Percentiles rank a stretch among this genome's conserved stretches.
These are phyloP conservation scores for Styela plicata DNA, from an alignment of 23 tunicate genomes.

Conservation along the genomic window DNA sequence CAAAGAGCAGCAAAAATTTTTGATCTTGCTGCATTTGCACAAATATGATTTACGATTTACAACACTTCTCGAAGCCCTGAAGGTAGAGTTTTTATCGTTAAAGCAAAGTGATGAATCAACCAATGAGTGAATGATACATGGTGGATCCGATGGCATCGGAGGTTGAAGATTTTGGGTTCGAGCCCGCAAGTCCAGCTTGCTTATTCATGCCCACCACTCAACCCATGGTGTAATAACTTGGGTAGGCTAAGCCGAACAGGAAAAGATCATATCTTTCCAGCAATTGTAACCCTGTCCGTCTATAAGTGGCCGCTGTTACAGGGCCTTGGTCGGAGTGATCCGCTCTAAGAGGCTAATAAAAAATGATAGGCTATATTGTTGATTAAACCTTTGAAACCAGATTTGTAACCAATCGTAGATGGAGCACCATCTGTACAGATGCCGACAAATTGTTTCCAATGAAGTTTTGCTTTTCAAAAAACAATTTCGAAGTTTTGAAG, in stretches of 20 bases:
- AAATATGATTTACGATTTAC: slow-evolving; percentile 34
- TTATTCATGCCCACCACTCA: too few species aligned
- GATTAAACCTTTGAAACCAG: slow-evolving; percentile 48
- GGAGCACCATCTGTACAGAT: slow-evolving; percentile 72
- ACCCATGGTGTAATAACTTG: too few species aligned
- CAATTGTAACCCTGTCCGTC: too few species aligned
- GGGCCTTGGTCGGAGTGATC: too few species aligned
- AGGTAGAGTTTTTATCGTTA: slow-evolving; percentile 42
- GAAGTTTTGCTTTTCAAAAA: slow-evolving; percentile 50
- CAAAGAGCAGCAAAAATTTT: slow-evolving; percentile 47
- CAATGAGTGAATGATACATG: slow-evolving; percentile 42
- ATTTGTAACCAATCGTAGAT: slow-evolving; percentile 61
- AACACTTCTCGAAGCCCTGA: slow-evolving; percentile 29
- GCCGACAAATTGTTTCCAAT: slow-evolving; percentile 53
- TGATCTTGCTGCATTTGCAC: slow-evolving; percentile 34
- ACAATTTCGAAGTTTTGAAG: slow-evolving; percentile 22
- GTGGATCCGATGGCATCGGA: too few species aligned
- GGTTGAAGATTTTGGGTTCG: too few species aligned
- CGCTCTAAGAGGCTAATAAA: too few species aligned
- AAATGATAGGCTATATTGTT: slow-evolving; percentile 41
- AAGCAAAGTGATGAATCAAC: slow-evolving; percentile 46
- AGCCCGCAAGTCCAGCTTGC: too few species aligned
- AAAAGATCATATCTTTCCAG: too few species aligned
- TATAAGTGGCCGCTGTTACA: too few species aligned
- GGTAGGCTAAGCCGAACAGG: too few species aligned